Evolutionary conservation across 92 coral and sea anemone genomes (phyloP), one percentile per base, ranked within the genome.

Genomic region (Chrysogorgia sp.): DNA sequence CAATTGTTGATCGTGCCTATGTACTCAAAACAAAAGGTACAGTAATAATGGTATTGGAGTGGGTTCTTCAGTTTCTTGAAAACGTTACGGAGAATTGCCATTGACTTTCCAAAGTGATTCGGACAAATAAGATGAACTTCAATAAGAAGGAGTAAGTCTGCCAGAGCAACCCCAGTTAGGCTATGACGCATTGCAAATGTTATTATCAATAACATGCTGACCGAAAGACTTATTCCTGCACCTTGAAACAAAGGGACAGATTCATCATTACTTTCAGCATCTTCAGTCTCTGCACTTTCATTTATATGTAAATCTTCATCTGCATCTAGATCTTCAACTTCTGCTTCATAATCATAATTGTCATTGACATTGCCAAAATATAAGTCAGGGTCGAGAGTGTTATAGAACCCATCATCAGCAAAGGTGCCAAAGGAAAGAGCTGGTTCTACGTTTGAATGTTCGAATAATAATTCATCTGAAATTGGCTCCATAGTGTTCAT

Each of bases 161-260:
- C 64, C 52, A 81, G 79, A 10, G 91, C 88, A 31, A 63, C 58
- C 69, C 96, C 91, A 17, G 90, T 84, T 24, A 90, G 68, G 76
- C 87, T 70, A 63, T 90, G 91, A 28, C 86, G 75, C 59, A 87
- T 47, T 6, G 96, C 89, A 49, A 75, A 84, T 20, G 86, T 80
- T 9, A 88, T 81, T 20, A 87, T 90, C 7, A 90, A 85, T 10
- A 90, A 48, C 96, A 90, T 86, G 67, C 91, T 90, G 48, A 87
- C 89, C 58, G 83, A 88, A 53, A 87, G 85, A 74, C 68, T 69
- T 30, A 87, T 81, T 40, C 84, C 84, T 76, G 89, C 96, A 2
- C 87, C 91, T 76, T 58, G 4, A 60, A 83, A 90, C 62, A 90
- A 58, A 23, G 90, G 90, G 26, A 74, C 34, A 84, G 80, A 83